Base-by-base conservation (phyloP, 2,888 invertebrate genomes). In the Coelopa pilipes region DNA sequence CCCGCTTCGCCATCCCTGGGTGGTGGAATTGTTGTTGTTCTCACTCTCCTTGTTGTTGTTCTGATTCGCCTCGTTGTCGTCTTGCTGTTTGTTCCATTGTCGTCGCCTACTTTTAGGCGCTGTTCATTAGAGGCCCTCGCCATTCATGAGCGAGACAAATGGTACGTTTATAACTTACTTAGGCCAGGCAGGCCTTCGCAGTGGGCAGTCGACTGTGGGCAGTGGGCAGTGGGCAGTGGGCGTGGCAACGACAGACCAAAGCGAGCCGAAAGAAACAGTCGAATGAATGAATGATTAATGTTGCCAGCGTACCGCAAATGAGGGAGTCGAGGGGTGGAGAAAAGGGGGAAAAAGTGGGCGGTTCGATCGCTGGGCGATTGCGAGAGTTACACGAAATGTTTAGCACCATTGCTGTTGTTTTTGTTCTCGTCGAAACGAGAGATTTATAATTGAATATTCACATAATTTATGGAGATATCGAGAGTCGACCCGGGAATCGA, bases 101-200 rank as follows among this genome's bases (percentile, higher is more conserved):
- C 19, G 50, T 49, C 24, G 66, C 66, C 66, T 66, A 66, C 66
- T 50, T 21, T 66, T 21, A 66, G 66, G 66, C 66, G 21, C 49
- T 19, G 24, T 46, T 47, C 47, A 50, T 66, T 53, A 66, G 50
- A 49, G 49, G 21, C 24, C n/a, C 49, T 66, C 19, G 34, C 34
- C 49, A 66, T 66, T 66, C 53, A 66, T 66, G 66, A 34, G 34
- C 34, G 34, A 49, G 66, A 66, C 66, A 66, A 66, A 50, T 17
- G 50, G 11, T 19, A 49, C 66, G 50, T 66, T 66, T 66, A 66
- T 46, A 46, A 65, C 65, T 65, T 17, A 46, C 65, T 65, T 65
- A 65, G 46, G 17, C 3, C 4, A 34, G 34, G 7, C 4, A 34
- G 34, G 7, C 34, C 34, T 4, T 4, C 34, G 34, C 7, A 34